phyloP scores from a whole-genome alignment of 2,797 vertebrate genomes.

The Epinephelus malabaricus region DNA sequence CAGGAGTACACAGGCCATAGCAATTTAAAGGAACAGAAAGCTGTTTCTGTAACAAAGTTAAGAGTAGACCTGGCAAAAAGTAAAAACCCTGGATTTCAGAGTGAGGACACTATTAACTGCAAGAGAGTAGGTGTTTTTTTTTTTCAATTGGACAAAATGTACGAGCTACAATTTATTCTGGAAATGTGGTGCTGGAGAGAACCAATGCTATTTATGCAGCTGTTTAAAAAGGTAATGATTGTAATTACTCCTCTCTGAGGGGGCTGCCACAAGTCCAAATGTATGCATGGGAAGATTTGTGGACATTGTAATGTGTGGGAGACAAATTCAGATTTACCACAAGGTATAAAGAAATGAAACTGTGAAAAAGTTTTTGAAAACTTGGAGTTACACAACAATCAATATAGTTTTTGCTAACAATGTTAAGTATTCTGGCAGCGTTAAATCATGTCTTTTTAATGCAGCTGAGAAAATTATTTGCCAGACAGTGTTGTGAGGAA shows the following conservation, averaged over 20 bases:
- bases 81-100: not conserved
- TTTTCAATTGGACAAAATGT: constrained; percentile 20
- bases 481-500: constrained; percentile 14
- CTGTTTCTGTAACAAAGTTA: not conserved
- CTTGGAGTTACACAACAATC: not conserved
- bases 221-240: constrained; percentile 34
- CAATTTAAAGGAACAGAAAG: not conserved
- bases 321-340: not conserved
- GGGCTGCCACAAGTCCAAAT: not conserved
- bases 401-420: not conserved
- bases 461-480: constrained; percentile 23
- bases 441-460: not conserved
- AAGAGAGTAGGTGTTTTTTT: not conserved
- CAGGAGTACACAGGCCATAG: not conserved
- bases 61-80: not conserved
- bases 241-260: constrained; percentile 35
- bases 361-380: not conserved
- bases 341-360: constrained; percentile 6
- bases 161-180: not conserved
- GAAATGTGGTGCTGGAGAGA: not conserved
- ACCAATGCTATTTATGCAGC: constrained; percentile 16
- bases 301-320: not conserved
- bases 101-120: not conserved
- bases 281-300: not conserved
- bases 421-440: not conserved